phyloP scores from a whole-genome alignment of 2,888 invertebrate genomes.

The Nipponacmea schrenckii region DNA sequence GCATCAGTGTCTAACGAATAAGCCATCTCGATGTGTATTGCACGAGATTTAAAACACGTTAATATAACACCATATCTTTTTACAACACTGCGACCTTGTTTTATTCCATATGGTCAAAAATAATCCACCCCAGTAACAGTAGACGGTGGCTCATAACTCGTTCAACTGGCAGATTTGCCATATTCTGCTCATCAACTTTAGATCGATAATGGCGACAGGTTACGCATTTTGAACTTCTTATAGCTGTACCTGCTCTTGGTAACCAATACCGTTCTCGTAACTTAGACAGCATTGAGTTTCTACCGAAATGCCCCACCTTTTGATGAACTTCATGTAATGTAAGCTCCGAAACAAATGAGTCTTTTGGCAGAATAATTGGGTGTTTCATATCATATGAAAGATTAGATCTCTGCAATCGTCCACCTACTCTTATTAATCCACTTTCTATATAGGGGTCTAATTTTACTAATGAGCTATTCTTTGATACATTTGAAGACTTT shows the following conservation, averaged over 20 bases:
- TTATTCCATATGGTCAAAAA: constrained; percentile 26
- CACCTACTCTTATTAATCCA: background rate
- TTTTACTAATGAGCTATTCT: background rate
- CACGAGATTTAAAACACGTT: constrained; percentile 23
- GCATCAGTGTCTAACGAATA: constrained; percentile 20
- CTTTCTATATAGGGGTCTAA: background rate
- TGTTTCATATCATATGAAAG: too few relatives aligned
- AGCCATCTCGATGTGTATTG: constrained; percentile 27
- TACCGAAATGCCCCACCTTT: constrained; percentile 4
- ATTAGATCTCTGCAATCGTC: background rate
- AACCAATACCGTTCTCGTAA: constrained; percentile 29
- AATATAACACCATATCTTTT: constrained; percentile 32
- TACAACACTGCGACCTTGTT: constrained; percentile 18
- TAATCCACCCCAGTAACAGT: constrained; percentile 21
- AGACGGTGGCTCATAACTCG: constrained; percentile 19
- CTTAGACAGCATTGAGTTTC: background rate
- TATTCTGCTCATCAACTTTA: background rate
- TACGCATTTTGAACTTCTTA: constrained; percentile 21
- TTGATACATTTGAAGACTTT: background rate
- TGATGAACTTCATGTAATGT: background rate
- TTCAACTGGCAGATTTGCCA: constrained; percentile 16
- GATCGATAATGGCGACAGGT: constrained; percentile 4
- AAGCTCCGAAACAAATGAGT: background rate
- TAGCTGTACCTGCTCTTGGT: constrained; percentile 26
- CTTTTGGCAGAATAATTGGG: too few relatives aligned